Base-by-base conservation (phyloP, 2,797 vertebrate genomes). In the Gymnopithys bicolor region DNA sequence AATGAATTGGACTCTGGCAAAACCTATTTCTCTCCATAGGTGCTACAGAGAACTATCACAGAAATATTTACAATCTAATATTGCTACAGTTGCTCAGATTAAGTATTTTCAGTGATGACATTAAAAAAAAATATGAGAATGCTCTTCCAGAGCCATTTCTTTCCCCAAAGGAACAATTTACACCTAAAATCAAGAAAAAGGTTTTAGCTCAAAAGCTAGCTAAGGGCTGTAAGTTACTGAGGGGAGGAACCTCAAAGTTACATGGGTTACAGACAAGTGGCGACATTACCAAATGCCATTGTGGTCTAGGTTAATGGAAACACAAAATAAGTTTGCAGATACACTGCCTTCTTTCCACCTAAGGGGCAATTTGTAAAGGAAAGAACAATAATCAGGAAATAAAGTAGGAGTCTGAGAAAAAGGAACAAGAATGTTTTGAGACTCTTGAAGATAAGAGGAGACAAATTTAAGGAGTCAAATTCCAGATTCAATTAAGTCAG, bases 281-380 rank as follows among this genome's bases (percentile, higher is more conserved):
- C 0, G 0, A 30, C 35, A 37, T 56, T 63, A 45, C 10, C 9
- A 41, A 59, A 11, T 52, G 2, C 7, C 7, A 17, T 84, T 63
- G 32, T 53, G 8, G 5, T 81, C 67, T 81, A 39, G 32, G 33
- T 28, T 43, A 68, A 56, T 11, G 9, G 43, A 79, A 94, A 58
- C 2, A 21, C 11, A 87, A 60, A 89, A 49, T 33, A 14, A 58
- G 5, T 53, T 73, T 73, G 19, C 23, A 84, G 37, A 71, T 46
- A 37, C 45, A n/a, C 7, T 82, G 33, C n/a, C 5, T 53, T 76
- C 25, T 58, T 83, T 46, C 24, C 75, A 2, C 32, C 23, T 64
- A 33, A 75, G 39, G 25, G 28, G 13, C 5, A 81, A 24, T 48
- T 69, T 78, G 3, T 43, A 62, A 84, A 35, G 27, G 32, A 83